These are phyloP conservation scores for Muscina levida DNA, from an alignment of 2,888 invertebrate genomes.

Conservation along the genomic window DNA sequence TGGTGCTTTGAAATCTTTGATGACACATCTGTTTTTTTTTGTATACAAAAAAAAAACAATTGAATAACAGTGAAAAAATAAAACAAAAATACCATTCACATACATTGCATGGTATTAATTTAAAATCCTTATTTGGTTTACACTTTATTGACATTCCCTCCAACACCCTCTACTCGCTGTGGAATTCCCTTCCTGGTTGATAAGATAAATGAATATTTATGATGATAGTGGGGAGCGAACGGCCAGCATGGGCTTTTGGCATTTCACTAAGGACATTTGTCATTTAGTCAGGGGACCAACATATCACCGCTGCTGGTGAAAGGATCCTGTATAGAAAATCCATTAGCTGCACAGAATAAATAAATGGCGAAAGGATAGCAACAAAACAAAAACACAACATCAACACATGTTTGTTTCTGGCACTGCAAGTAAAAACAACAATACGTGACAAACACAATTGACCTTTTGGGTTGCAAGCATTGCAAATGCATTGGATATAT, in stretches of 20 bases:
- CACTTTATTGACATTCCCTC: not conserved
- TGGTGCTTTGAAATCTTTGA: not conserved
- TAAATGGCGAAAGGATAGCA: too few relatives aligned
- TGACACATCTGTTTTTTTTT: not conserved
- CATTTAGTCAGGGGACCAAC: not conserved
- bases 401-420: too few relatives aligned
- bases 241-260: not conserved
- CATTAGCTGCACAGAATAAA: too few relatives aligned
- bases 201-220: constrained; percentile 9
- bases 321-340: too few relatives aligned
- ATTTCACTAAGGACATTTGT: constrained; percentile 3
- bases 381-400: too few relatives aligned
- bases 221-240: not conserved
- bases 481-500: too few relatives aligned
- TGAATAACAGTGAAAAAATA: too few relatives aligned
- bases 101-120: not conserved
- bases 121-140: not conserved
- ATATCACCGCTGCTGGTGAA: too few relatives aligned
- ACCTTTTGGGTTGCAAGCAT: too few relatives aligned
- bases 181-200: too few relatives aligned
- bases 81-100: not conserved
- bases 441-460: too few relatives aligned
- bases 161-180: not conserved
- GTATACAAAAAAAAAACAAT: not conserved
- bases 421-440: too few relatives aligned